Conservation (phyloP, 2,797 vertebrate species). For the Gadopsis bispinosus region DNA sequence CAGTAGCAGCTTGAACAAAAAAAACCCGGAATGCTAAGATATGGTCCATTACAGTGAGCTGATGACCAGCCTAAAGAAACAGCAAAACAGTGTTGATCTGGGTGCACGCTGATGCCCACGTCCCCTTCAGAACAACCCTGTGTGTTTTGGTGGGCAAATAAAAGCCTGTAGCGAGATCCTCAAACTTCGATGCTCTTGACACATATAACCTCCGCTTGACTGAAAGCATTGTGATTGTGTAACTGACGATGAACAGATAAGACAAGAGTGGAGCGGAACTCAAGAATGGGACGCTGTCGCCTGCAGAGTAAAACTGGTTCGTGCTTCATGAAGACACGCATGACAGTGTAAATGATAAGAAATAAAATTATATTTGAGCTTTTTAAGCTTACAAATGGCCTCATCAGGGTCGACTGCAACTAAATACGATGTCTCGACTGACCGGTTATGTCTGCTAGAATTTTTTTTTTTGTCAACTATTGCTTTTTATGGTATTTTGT, state of each 20-base stretch:
- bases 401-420: too few species aligned
- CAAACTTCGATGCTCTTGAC: not conserved
- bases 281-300: not conserved
- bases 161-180: not conserved
- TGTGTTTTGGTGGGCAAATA: not conserved
- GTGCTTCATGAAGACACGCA: slow-evolving; percentile 23
- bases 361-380: not conserved
- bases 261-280: not conserved
- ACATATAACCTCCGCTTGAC: not conserved
- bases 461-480: not conserved
- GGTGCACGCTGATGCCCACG: not conserved
- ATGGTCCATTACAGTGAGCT: slow-evolving; percentile 9
- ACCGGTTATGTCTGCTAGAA: not conserved
- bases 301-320: slow-evolving; percentile 9
- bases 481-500: not conserved
- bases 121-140: not conserved
- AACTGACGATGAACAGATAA: slow-evolving; percentile 16
- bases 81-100: not conserved
- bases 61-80: slow-evolving; percentile 1
- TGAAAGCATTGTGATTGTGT: not conserved
- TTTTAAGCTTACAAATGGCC: not conserved
- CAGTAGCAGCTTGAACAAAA: slow-evolving; percentile 27
- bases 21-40: slow-evolving; percentile 47
- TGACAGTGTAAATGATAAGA: not conserved
- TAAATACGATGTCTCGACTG: not conserved